Evolutionary conservation across 2,797 vertebrate species (phyloP).

Genomic region (Phrynocephalus vlangalii): DNA sequence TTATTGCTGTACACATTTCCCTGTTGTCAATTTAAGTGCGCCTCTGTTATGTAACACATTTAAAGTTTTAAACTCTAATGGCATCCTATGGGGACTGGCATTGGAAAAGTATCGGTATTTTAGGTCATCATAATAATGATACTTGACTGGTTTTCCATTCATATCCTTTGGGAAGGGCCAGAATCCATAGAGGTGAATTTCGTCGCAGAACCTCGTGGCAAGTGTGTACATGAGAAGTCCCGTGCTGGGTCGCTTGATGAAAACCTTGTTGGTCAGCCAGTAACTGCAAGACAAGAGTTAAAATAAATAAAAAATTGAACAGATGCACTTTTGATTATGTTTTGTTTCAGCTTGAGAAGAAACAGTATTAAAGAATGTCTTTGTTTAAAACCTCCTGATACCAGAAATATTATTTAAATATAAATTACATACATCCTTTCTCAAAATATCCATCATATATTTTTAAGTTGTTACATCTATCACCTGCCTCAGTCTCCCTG

Average conservation of each 20-base stretch:
- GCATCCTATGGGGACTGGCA: conserved; percentile 88
- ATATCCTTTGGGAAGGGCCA: conserved; percentile 91
- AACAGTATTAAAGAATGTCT: background rate
- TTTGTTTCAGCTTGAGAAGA: background rate
- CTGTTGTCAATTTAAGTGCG: conserved; percentile 88
- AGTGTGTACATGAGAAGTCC: conserved; percentile 91
- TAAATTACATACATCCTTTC: too few species aligned
- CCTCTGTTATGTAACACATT: conserved; percentile 85
- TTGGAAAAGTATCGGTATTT: conserved; percentile 90
- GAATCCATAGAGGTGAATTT: conserved; percentile 90
- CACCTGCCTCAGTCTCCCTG: background rate
- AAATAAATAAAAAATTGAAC: conserved; percentile 46
- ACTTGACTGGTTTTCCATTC: conserved; percentile 85
- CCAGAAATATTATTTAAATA: background rate
- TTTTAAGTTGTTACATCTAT: background rate
- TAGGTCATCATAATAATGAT: conserved; percentile 90
- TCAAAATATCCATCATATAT: too few species aligned
- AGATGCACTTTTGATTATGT: background rate
- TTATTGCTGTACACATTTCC: conserved; percentile 84
- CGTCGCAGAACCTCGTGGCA: conserved; percentile 89
- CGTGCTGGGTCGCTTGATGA: conserved; percentile 90
- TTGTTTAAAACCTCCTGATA: background rate
- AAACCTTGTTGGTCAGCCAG: conserved; percentile 90
- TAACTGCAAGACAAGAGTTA: conserved; percentile 78
- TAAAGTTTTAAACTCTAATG: conserved; percentile 88